Base-by-base conservation (phyloP, 2,888 invertebrate species). In the Parnassius apollo region DNA sequence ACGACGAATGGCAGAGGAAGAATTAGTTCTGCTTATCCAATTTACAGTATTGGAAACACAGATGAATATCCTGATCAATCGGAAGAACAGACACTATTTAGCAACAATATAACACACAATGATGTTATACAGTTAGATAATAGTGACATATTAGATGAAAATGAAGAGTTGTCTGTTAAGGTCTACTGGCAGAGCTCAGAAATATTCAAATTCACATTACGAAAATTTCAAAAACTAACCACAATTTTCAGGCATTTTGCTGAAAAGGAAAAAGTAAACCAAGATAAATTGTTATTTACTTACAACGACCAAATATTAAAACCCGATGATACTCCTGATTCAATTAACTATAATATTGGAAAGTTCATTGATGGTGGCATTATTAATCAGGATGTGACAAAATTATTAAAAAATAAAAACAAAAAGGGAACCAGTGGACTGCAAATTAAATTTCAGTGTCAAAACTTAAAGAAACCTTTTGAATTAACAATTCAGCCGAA, bases 321-420 rank as follows among this genome's bases (percentile, higher is more conserved):
- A 57, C 75, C 78, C 0, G 78, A 85, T 0, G 90, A 92, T 66
- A 90, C 91, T 0, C 92, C 92, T 0, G 86, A 86, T 1, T 74
- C 82, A 0, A 88, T 92, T 35, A 68, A 78, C 1, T 91, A 92
- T 59, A 90, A 73, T 50, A 83, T 91, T 10, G 86, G 75, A 0
- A 88, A 91, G 57, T 90, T 91, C 65, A 92, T 92, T 2, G 91
- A 92, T 0, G 92, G 91, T 0, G 92, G 92, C 1, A 74, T 91
- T 0, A 74, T 85, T 0, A 81, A 78, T 11, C 77, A 81, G n/a
- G 81, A 76, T 54, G 71, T 86, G 0, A 71, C 77, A 0, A 70
- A 78, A 1, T 67, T 84, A 10, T 56, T 75, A 0, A 72, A 67
- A 11, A 69, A 62, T 0, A 65, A 65, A 1, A 59, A 48, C 2